phyloP scores from a whole-genome alignment of 2,797 vertebrate species.

The Brachyalestes nurse region DNA sequence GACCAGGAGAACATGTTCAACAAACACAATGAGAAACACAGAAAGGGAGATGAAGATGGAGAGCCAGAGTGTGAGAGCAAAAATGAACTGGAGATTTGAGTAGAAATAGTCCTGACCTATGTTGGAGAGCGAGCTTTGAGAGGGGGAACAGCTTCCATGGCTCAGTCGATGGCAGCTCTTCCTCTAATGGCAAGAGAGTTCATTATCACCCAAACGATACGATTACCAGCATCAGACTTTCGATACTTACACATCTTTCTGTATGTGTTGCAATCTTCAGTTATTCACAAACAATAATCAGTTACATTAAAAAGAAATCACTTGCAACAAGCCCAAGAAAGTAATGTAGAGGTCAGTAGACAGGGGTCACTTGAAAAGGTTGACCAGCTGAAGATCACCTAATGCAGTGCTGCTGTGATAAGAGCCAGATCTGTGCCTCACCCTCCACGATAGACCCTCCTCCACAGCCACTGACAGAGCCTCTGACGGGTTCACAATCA shows the following conservation, averaged over 20 bases:
- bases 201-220: background rate
- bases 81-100: background rate
- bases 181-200: slow-evolving; percentile 75
- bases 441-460: slow-evolving; percentile 96
- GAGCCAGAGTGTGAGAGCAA: background rate
- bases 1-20: slow-evolving; percentile 18
- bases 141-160: slow-evolving; percentile 86
- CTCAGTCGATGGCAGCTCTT: slow-evolving; percentile 92
- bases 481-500: slow-evolving; percentile 97
- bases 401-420: slow-evolving; percentile 27
- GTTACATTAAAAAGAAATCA: background rate
- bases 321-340: slow-evolving; percentile 6
- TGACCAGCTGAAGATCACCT: slow-evolving; percentile 19
- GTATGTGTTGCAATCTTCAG: background rate
- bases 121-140: slow-evolving; percentile 79
- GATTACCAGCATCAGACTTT: background rate
- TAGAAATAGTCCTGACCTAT: slow-evolving; percentile 79
- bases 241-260: slow-evolving; percentile 1
- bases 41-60: background rate
- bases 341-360: background rate
- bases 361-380: background rate
- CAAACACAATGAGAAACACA: background rate
- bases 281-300: background rate
- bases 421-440: slow-evolving; percentile 64
- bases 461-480: slow-evolving; percentile 93